Evolutionary conservation across 2,113 vertebrate genomes (phyloP), one percentile per base, ranked within the genome.

Genomic region (Corvus cornix): DNA sequence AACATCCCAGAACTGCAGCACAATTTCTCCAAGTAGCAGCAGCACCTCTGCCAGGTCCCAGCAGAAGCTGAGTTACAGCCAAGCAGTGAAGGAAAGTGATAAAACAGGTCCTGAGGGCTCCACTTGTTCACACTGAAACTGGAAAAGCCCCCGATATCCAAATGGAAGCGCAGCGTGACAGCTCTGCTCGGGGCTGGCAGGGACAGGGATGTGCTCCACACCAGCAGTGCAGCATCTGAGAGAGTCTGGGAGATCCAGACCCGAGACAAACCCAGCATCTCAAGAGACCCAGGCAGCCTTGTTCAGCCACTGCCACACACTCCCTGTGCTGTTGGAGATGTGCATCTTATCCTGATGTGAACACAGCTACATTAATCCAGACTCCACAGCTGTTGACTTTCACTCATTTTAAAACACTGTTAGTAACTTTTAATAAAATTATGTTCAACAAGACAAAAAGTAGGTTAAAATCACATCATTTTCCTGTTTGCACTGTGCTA

Each of bases 351-450:
- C 58, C 70, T 60, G 5, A 0, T 0, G 8, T 1, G 10, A 69
- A 16, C 76, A 52, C 49, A 49, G 35, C 28, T 13, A 4, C 58
- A 60, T 21, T 9, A 73, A 90, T 39, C 39, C 90, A 90, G 49
- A 90, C 60, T 15, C 24, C 1, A 78, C 73, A 93, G 68, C 68
- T 55, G 5, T 18, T 35, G 76, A 27, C 43, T 90, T 73, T 14
- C 70, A 43, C 59, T 46, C 39, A 5, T 60, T 85, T 94, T 33
- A 69, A 96, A 96, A 80, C 85, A 90, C 17, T 1, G 1, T 28
- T 26, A 52, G 46, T 58, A 69, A 94, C 63, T 77, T 94, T 83
- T 91, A 96, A 90, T 95, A 88, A 83, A 94, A 66, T 39, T 6
- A 51, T 30, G 26, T 46, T 86, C 43, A 73, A 53, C 75, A 76